Evolutionary conservation across 2,113 vertebrate species (phyloP), one percentile per base, ranked within the genome.

Genomic region (Pimephales promelas): DNA sequence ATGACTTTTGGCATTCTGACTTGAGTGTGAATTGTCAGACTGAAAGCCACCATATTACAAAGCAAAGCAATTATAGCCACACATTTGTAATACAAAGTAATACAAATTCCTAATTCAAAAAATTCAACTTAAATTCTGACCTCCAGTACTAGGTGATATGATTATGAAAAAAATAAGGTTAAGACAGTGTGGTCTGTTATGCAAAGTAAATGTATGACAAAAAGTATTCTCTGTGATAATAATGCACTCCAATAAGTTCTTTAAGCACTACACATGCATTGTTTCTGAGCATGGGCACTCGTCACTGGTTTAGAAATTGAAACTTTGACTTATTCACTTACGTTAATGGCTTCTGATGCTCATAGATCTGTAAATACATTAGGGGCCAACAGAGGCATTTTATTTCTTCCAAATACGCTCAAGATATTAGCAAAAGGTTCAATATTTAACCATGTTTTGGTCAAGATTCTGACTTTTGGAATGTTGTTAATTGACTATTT

Each of bases 11-110:
- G 47, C 36, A 72, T 72, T 22, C 11, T 71, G 73, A n/a, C 24
- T 56, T 36, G 28, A 76, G 31, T 36, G 31, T 56, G n/a, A 75
- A 56, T 75, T 31, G 49, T 54, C 47, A 76, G 28, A 22, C 10
- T 22, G 49, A 76, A 75, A 34, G 26, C 26, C 49, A 26, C 10
- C 73, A 36, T 34, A 72, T 72, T 72, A 72, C 22, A 72, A 72
- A 72, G 11, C 11, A 72, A 45, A 72, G 40, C 70, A 72, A 16
- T 45, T 47, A 26, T 1, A 72, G 36, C 40, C 40, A 47, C n/a
- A 71, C 40, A 45, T 45, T 45, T 45, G 40, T 45, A 71, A 71
- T 16, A 47, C 13, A 45, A 45, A 45, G 40, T 45, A 45, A 71
- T 8, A 72, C 13, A 45, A 45, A 71, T 45, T 8, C 5, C 40